Conservation (phyloP, 2,888 invertebrate genomes). For the Drosophila macrospina region DNA sequence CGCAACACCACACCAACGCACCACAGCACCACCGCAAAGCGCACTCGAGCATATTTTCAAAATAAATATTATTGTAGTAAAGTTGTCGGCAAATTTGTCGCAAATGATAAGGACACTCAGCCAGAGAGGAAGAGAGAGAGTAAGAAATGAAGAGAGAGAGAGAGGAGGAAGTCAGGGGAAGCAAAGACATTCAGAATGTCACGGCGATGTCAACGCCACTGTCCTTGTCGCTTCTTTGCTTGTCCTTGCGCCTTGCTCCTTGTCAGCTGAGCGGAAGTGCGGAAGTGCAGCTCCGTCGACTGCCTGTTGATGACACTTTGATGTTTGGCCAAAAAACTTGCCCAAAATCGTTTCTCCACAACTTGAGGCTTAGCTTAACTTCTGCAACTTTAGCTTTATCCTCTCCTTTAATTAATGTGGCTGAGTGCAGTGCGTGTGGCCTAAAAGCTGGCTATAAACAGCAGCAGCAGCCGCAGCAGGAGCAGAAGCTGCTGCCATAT, state of each 20-base stretch:
- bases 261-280: conserved; percentile 28
- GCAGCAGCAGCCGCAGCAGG: too few species aligned
- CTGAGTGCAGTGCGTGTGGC: conserved; percentile 30
- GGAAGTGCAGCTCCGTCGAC: conserved; percentile 49
- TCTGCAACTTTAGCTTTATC: conserved; percentile 23
- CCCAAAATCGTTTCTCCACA: conserved; percentile 13
- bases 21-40: conserved; percentile 1
- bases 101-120: conserved; percentile 63
- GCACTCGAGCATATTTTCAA: conserved; percentile 68
- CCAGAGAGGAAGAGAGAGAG: background rate
- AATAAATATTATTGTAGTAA: conserved; percentile 80
- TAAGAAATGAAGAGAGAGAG: background rate
- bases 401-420: conserved; percentile 48
- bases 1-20: background rate
- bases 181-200: conserved; percentile 27
- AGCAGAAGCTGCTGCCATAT: conserved; percentile 11
- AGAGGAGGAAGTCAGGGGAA: background rate
- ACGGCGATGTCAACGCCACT: conserved; percentile 19
- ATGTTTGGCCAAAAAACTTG: conserved; percentile 41
- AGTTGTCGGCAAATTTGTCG: conserved; percentile 71
- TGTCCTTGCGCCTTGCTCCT: conserved; percentile 19
- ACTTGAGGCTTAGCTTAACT: background rate
- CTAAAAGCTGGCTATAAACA: conserved; percentile 59
- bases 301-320: conserved; percentile 75
- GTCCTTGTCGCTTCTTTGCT: conserved; percentile 23